Base-by-base conservation (phyloP, 2,888 invertebrate genomes). In the Lysandra bellargus region DNA sequence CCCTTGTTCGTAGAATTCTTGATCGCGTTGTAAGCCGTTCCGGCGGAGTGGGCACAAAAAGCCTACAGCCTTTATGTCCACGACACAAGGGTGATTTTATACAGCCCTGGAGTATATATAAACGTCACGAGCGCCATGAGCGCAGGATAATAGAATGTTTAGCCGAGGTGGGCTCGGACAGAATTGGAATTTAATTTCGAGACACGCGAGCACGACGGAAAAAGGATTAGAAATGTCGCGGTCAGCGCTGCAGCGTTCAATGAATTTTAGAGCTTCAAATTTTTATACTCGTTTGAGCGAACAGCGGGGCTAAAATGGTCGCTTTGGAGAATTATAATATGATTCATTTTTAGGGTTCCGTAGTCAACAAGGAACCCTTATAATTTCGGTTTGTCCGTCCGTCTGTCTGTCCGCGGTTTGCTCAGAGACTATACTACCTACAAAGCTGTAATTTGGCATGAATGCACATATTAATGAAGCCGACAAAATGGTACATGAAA, bases 151-250 rank as follows among this genome's bases (percentile, higher is more conserved):
- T 76, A 76, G 76, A 75, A 44, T 75, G 44, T 23, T 75, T 44
- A 44, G 76, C 76, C 79, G 80, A 79, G 81, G 81, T 81, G 81
- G 80, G 72, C 80, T 79, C 79, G 79, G 79, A 73, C 78, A 78
- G 80, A 80, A 83, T 82, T 79, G 80, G 79, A 81, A 82, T 81
- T 81, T 79, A 78, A 81, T 81, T 82, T 81, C 40, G 75, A 79
- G 74, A 79, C 75, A 79, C 60, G 75, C 61, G 37, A 61, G 75
- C 79, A 61, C 74, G 75, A 64, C 17, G 53, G 44, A 74, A 74
- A 74, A 74, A 69, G 69, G 69, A 33, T 69, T 69, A 69, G 69
- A 69, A 69, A 17, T 37, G 33, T 33, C 5, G 7, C 33, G 33
- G 69, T 33, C 33, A 14, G 2, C 33, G 33, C 4, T 69, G 69